phyloP scores from a whole-genome alignment of 2,888 invertebrate species.

The Perdita meconis region DNA sequence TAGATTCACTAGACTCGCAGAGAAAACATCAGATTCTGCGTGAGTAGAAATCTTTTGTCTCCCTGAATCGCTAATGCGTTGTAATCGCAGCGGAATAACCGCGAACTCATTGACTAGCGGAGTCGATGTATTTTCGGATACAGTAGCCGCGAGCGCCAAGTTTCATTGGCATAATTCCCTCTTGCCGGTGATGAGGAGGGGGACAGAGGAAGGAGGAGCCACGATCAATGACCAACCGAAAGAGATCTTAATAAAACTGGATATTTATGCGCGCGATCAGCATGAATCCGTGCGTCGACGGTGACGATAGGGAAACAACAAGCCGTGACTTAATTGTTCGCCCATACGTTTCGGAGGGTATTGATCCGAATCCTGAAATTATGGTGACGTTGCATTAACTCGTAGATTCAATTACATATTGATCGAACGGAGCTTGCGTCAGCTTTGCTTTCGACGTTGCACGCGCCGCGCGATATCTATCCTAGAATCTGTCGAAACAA shows the following conservation, averaged over 20 bases:
- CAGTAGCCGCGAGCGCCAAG: conserved; percentile 52
- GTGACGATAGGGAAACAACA: no score
- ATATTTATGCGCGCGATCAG: conserved; percentile 4
- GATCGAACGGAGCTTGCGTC: conserved; percentile 50
- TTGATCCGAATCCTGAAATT: conserved; percentile 52
- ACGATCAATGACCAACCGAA: conserved; percentile 57
- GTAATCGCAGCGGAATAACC: conserved; percentile 19
- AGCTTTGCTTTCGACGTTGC: conserved; percentile 43
- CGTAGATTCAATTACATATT: conserved; percentile 57
- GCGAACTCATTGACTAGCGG: conserved; percentile 57
- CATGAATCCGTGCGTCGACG: not conserved
- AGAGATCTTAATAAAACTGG: conserved; percentile 46
- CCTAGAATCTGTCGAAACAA: conserved; percentile 45
- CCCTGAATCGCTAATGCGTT: conserved; percentile 10
- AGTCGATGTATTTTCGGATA: conserved; percentile 56
- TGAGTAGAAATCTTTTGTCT: conserved; percentile 1
- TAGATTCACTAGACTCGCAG: not conserved
- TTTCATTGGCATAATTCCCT: conserved; percentile 63
- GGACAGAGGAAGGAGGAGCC: not conserved
- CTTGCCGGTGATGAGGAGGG: not conserved
- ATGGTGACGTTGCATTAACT: conserved; percentile 45
- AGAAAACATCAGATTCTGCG: not conserved
- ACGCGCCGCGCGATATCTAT: conserved; percentile 21
- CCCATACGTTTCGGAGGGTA: conserved; percentile 22
- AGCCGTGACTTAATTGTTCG: not conserved